Conservation (phyloP, 2,888 invertebrate genomes). For the Tetranychus piercei region DNA sequence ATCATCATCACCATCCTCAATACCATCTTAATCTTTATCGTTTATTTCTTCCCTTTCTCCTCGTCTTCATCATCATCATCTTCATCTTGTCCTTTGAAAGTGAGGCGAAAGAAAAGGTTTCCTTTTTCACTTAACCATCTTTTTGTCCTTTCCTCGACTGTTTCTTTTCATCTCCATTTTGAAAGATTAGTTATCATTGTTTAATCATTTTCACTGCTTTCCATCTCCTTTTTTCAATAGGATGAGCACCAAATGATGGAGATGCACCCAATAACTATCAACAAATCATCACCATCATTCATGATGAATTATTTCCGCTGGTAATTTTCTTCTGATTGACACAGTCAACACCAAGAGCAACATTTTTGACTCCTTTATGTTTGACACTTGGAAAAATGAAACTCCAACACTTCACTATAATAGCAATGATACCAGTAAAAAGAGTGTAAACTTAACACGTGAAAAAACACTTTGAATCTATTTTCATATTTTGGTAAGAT, state of each 20-base stretch:
- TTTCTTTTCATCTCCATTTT: too few species aligned
- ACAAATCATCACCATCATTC: background rate
- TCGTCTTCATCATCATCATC: background rate
- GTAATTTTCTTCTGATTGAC: background rate
- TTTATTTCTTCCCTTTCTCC: background rate
- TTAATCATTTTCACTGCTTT: background rate
- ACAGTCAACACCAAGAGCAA: background rate
- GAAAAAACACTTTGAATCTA: too few species aligned
- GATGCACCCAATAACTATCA: background rate
- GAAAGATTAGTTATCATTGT: too few species aligned
- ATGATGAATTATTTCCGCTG: slow-evolving; percentile 1
- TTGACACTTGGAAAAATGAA: too few species aligned
- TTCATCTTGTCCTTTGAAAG: background rate
- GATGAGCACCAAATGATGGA: background rate
- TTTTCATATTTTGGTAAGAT: too few species aligned
- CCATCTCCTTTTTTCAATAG: background rate
- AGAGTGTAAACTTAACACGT: too few species aligned
- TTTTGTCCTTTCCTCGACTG: background rate
- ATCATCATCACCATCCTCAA: background rate
- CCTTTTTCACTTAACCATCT: background rate
- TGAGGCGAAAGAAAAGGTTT: background rate
- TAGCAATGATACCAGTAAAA: too few species aligned
- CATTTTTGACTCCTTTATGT: too few species aligned
- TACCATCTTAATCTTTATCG: background rate
- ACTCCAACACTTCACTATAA: too few species aligned